Conservation (phyloP, 2,113 vertebrate species). For the Indicator maculatus region DNA sequence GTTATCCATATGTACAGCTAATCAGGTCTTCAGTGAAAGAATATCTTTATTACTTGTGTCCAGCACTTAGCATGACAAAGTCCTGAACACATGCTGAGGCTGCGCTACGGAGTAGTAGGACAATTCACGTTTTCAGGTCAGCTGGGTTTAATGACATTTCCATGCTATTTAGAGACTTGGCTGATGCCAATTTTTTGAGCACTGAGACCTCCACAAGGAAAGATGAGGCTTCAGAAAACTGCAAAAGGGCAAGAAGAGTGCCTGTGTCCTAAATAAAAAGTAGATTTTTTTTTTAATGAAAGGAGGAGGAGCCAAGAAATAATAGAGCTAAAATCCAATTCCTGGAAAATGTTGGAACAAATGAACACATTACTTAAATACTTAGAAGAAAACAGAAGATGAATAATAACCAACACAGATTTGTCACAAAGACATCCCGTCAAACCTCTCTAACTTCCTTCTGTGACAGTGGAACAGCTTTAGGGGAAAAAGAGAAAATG, state of each 20-base stretch:
- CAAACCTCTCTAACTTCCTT: background rate
- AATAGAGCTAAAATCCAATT: background rate
- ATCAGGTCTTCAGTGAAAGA: slow-evolving; percentile 23
- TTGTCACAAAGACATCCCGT: background rate
- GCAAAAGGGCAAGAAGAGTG: background rate
- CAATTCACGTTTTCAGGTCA: slow-evolving; percentile 35
- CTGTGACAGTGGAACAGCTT: background rate
- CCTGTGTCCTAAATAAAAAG: background rate
- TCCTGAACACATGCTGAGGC: slow-evolving; percentile 16
- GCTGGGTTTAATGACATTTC: background rate
- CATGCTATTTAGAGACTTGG: background rate
- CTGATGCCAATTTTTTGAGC: background rate
- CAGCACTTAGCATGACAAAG: background rate
- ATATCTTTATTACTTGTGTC: slow-evolving; percentile 16
- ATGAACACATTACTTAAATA: background rate
- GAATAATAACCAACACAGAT: background rate
- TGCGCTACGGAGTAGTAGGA: background rate
- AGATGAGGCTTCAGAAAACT: background rate
- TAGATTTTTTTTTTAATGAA: too few relatives aligned
- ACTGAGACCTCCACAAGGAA: background rate
- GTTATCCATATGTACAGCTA: background rate
- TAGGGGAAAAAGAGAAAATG: slow-evolving; percentile 3
- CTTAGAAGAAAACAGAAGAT: background rate
- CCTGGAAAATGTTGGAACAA: background rate
- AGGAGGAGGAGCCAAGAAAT: background rate